Evolutionary conservation across 92 coral and sea anemone genomes (phyloP), one percentile per base, ranked within the genome.

Genomic region (Porites rus): DNA sequence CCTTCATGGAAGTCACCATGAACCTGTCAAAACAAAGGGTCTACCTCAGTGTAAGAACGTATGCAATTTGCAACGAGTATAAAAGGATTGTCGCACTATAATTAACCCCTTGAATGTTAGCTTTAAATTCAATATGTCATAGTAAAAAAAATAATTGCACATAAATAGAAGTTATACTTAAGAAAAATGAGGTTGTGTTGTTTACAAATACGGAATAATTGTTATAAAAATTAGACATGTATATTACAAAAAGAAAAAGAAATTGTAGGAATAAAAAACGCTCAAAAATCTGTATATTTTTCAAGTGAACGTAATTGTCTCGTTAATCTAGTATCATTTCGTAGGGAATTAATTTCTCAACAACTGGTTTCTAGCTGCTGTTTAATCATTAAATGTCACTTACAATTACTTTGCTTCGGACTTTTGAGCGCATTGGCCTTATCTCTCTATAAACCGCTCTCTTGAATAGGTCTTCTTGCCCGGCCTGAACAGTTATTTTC

Each of bases 151-250:
- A 60, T 60, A 60, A 60, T 60, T 60, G 64, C 6, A 60, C 64
- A 60, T 60, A 60, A 60, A 60, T 60, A 60, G 64, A 60, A 60
- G 64, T 60, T 60, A 60, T 60, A 60, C 64, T 60, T 60, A 60
- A 60, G 13, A 60, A 60, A 60, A 60, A 60, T 60, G 64, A 60
- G 0, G 64, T 60, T 60, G 64, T 28, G 31, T 28, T 2, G 31
- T 28, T 28, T 28, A 28, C 31, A 28, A 28, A 28, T 28, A 28
- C 31, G 31, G 31, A 28, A 28, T 28, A 28, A 28, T 28, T 28
- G 31, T 28, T 28, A 28, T 28, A 28, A 28, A 28, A 28, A 28
- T 28, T 28, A 28, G 31, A 28, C 31, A 28, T 28, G 31, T 28
- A 28, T 28, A 28, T 28, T 28, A 28, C 31, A 28, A 28, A 28